Evolutionary conservation across 1,140 invertebrate genomes (phyloP).

Genomic region (Hylaeus anthracinus): DNA sequence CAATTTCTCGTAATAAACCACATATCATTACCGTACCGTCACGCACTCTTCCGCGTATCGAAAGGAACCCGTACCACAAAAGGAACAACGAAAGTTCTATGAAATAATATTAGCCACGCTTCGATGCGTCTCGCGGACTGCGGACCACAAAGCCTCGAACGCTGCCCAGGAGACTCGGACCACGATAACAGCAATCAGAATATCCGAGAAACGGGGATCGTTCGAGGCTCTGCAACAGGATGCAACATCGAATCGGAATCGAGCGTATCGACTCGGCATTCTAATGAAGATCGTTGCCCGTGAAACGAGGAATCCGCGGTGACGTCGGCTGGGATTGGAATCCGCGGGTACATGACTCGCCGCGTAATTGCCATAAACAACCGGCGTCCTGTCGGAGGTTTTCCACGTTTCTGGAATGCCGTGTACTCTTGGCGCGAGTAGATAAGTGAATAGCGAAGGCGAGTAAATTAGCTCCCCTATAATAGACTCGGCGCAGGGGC

Average conservation of each 20-base stretch:
- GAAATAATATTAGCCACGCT: no score
- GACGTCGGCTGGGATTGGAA: constrained; percentile 38
- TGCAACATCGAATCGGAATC: constrained; percentile 1
- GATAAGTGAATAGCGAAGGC: constrained; percentile 53
- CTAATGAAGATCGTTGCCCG: constrained; percentile 51
- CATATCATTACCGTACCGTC: no score
- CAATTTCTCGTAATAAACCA: no score
- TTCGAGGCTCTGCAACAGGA: no score
- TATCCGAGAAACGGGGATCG: no score
- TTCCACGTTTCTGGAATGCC: constrained; percentile 57
- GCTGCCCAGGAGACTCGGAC: no score
- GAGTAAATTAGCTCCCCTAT: constrained; percentile 53
- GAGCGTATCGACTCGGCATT: constrained; percentile 20
- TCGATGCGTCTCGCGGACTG: no score
- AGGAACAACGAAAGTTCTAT: no score
- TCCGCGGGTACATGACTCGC: constrained; percentile 34
- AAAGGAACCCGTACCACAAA: no score
- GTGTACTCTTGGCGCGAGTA: constrained; percentile 15
- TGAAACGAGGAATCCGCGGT: constrained; percentile 35
- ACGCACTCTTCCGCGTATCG: no score
- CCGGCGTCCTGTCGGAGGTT: constrained; percentile 29
- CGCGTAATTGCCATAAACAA: constrained; percentile 57
- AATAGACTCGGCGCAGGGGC: constrained; percentile 30
- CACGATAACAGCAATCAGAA: no score
- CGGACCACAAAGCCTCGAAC: no score